A percentile compares a stretch with the other conserved stretches of the same genome.
phyloP scores from a whole-genome alignment of 2,797 vertebrate genomes.

The Euphonia xanthogaster region DNA sequence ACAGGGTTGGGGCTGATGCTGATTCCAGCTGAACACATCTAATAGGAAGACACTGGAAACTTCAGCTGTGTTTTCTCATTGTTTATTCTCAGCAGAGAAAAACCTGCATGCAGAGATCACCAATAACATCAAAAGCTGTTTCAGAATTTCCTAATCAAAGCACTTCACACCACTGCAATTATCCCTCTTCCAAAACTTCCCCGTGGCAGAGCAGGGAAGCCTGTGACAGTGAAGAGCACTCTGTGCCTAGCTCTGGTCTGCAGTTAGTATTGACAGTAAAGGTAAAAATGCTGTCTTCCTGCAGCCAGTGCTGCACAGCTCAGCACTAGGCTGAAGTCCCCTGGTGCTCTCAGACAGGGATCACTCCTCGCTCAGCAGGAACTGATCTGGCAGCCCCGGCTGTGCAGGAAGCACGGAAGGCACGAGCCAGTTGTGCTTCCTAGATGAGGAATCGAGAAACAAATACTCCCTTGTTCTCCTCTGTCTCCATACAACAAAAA shows the following conservation, averaged over 20 bases:
- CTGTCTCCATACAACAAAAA: not conserved
- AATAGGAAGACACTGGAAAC: not conserved
- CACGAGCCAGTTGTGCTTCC: not conserved
- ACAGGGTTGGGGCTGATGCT: not conserved
- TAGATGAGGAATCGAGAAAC: not conserved
- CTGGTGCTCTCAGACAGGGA: not conserved
- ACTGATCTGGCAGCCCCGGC: not conserved
- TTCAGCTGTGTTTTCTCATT: not conserved
- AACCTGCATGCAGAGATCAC: not conserved
- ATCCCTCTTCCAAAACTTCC: not conserved
- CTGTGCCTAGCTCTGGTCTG: not conserved
- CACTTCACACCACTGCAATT: not conserved
- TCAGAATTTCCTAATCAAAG: not conserved
- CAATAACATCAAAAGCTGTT: not conserved
- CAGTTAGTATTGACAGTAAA: not conserved
- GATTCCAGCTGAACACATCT: not conserved
- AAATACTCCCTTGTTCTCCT: conserved; percentile 21
- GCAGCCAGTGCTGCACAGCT: not conserved
- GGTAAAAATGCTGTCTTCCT: not conserved
- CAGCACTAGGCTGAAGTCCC: not conserved
- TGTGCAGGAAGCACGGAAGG: accelerated
- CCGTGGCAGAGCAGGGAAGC: not conserved
- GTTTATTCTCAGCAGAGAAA: not conserved
- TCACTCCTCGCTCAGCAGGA: not conserved
- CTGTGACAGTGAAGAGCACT: not conserved